Evolutionary conservation across 2,113 vertebrate genomes (phyloP).

Genomic region (Melanostigma gelatinosum): DNA sequence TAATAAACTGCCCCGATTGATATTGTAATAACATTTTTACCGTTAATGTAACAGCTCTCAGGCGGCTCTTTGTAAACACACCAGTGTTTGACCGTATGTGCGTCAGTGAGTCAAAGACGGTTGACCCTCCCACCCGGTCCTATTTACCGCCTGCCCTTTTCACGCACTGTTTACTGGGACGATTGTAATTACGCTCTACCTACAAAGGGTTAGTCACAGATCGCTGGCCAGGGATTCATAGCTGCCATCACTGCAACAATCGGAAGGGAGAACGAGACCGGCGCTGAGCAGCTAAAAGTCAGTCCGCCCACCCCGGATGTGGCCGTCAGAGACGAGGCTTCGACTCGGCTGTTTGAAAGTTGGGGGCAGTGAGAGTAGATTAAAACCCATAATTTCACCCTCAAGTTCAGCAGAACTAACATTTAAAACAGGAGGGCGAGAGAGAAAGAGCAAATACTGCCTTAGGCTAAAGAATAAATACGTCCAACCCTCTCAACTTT

Average conservation of each 20-base stretch:
- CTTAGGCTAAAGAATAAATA: not conserved
- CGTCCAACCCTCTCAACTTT: not conserved
- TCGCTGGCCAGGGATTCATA: constrained; percentile 12
- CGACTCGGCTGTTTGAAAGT: not conserved
- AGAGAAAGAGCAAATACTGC: not conserved
- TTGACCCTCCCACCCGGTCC: constrained; percentile 15
- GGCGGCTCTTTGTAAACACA: not conserved
- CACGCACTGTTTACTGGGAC: not conserved
- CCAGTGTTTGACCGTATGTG: not conserved
- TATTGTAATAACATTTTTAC: not conserved
- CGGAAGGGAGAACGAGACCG: not conserved
- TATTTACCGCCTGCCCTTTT: constrained; percentile 32
- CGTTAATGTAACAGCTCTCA: not conserved
- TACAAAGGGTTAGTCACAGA: constrained; percentile 58
- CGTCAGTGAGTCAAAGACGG: constrained; percentile 39
- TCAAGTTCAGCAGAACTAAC: not conserved
- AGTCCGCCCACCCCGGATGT: not conserved
- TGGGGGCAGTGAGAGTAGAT: not conserved
- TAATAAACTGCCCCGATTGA: not conserved
- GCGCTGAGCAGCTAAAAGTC: constrained; percentile 11
- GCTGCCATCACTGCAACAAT: constrained; percentile 17
- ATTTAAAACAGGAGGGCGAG: not conserved
- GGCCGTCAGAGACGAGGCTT: constrained; percentile 3
- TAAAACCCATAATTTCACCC: constrained; percentile 1
- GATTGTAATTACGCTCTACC: constrained; percentile 44